Conservation (phyloP, 2,888 invertebrate genomes). For the Hermaeophaga mercurialis region DNA sequence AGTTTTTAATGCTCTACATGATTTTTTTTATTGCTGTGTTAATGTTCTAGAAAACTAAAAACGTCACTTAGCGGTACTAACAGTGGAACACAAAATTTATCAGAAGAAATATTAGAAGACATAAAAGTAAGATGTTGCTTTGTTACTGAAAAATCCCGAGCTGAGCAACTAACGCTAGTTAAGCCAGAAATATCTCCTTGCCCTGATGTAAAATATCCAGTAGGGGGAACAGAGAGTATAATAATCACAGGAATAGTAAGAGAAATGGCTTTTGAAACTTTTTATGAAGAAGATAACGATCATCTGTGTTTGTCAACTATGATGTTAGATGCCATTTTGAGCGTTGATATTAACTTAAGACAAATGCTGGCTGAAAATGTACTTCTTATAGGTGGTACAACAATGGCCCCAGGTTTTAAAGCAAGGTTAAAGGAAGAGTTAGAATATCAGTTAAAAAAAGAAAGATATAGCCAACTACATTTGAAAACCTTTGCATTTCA, state of each 20-base stretch:
- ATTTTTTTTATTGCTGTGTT: too few relatives aligned
- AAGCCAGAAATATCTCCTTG: constrained; percentile 60
- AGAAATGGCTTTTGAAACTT: constrained; percentile 81
- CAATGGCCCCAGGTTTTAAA: constrained; percentile 82
- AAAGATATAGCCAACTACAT: constrained; percentile 67
- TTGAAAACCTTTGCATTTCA: constrained; percentile 79
- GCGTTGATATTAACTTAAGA: constrained; percentile 85
- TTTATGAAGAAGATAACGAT: constrained; percentile 86
- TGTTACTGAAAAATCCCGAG: constrained; percentile 76
- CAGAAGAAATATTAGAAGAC: constrained; percentile 71
- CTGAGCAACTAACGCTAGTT: constrained; percentile 60
- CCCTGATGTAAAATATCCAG: constrained; percentile 70
- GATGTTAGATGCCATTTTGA: constrained; percentile 79
- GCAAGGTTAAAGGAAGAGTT: constrained; percentile 82
- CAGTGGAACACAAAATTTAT: constrained; percentile 58
- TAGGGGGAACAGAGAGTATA: constrained; percentile 66
- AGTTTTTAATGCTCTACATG: too few relatives aligned
- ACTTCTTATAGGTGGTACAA: constrained; percentile 84
- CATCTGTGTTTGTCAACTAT: constrained; percentile 81
- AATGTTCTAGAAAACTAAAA: constrained; percentile 50
- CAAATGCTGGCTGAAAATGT: constrained; percentile 80
- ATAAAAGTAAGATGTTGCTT: constrained; percentile 87
- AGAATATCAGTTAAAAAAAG: constrained; percentile 65
- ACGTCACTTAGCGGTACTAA: constrained; percentile 58
- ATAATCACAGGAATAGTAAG: constrained; percentile 72